phyloP scores from a whole-genome alignment of 2,113 vertebrate genomes.

The Sminthopsis crassicaudata region DNA sequence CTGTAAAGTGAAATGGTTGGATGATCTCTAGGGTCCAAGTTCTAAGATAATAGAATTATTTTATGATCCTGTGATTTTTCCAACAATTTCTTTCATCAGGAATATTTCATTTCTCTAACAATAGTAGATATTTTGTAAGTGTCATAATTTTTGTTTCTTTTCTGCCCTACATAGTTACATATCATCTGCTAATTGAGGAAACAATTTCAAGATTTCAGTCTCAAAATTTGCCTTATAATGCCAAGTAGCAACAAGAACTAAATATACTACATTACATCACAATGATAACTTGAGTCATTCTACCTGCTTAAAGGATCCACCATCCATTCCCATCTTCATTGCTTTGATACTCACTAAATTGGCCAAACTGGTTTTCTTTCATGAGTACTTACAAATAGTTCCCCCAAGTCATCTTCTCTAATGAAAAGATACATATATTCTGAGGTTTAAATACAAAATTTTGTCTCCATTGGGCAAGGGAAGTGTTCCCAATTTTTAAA shows the following conservation, averaged over 20 bases:
- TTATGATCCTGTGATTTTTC: background rate
- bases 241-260: background rate
- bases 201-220: background rate
- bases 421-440: background rate
- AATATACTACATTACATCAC: fast-evolving
- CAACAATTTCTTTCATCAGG: background rate
- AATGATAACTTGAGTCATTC: background rate
- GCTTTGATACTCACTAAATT: background rate
- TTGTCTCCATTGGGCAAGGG: background rate
- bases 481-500: background rate
- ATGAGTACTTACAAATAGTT: background rate
- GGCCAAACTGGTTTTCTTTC: background rate
- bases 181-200: background rate
- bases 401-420: background rate
- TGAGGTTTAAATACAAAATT: background rate
- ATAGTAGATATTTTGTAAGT: background rate
- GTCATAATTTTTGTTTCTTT: background rate
- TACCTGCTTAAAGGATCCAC: too few species aligned
- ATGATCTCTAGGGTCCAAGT: background rate
- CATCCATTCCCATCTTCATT: background rate
- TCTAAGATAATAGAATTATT: background rate
- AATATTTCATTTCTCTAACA: background rate
- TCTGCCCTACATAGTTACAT: too few species aligned
- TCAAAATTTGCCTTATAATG: background rate
- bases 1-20: background rate